Percentiles rank a stretch among this genome's conserved stretches.
Conservation (phyloP, 1,140 invertebrate species). For the Danaus plexippus region DNA sequence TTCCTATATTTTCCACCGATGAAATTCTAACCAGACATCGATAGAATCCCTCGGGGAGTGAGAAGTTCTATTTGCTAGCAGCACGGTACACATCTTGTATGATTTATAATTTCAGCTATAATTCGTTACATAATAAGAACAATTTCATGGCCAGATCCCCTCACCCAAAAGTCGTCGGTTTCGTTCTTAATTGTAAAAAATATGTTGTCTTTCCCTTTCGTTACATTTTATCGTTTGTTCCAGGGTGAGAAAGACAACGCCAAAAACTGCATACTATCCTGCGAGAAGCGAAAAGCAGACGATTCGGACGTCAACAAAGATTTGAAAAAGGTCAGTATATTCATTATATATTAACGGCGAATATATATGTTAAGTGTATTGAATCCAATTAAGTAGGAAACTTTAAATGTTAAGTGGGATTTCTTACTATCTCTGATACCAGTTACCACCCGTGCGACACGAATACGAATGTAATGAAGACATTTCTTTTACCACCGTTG, state of each 20-base stretch:
- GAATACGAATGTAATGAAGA: constrained; percentile 34
- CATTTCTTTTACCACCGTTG: constrained; percentile 30
- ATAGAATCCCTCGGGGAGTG: constrained; percentile 5
- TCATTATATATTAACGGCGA: not conserved
- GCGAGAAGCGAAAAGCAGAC: constrained; percentile 79
- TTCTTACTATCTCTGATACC: too few species aligned
- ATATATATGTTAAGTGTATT: too few species aligned
- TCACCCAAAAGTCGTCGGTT: too few species aligned
- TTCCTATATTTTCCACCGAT: constrained; percentile 20
- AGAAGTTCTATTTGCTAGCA: constrained; percentile 2
- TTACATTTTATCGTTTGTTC: constrained; percentile 45
- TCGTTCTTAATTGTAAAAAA: too few species aligned
- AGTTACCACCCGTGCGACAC: not conserved
- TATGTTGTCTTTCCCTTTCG: too few species aligned
- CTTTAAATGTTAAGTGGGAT: too few species aligned
- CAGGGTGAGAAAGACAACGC: constrained; percentile 73
- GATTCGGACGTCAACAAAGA: constrained; percentile 79
- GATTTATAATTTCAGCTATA: not conserved
- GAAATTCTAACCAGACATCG: constrained; percentile 18
- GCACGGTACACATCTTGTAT: constrained; percentile 6
- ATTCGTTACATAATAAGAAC: too few species aligned
- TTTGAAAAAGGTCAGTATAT: constrained; percentile 76
- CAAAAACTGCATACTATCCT: constrained; percentile 74
- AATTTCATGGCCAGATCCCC: too few species aligned
- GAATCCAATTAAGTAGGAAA: too few species aligned